These are phyloP conservation scores for Habroteleia sp. DNA, from an alignment of 2,888 invertebrate genomes.

Conservation along the genomic window DNA sequence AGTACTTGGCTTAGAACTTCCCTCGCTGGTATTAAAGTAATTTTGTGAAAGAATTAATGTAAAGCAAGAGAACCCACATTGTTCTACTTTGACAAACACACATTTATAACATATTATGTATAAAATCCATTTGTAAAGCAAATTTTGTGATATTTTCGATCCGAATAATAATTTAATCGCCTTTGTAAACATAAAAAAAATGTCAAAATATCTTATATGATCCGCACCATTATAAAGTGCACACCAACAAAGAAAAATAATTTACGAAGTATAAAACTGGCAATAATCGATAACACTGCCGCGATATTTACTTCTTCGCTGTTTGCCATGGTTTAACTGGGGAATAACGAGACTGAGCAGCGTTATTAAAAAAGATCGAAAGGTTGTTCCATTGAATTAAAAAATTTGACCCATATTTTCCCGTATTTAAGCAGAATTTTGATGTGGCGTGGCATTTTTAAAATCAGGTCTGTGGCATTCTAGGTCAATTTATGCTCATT, in stretches of 20 bases:
- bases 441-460: too few relatives aligned
- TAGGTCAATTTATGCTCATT: too few relatives aligned
- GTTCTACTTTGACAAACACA: too few relatives aligned
- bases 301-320: slow-evolving; percentile 2
- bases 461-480: too few relatives aligned
- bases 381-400: neutral
- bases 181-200: too few relatives aligned
- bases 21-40: slow-evolving; percentile 13
- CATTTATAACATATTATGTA: neutral
- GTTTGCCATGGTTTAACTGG: neutral
- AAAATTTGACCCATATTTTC: too few relatives aligned
- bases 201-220: too few relatives aligned
- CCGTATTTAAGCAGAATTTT: too few relatives aligned
- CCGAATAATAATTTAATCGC: too few relatives aligned
- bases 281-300: slow-evolving; percentile 8
- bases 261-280: neutral
- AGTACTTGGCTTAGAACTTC: slow-evolving; percentile 28
- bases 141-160: too few relatives aligned
- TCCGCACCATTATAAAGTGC: neutral
- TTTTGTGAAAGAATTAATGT: slow-evolving; percentile 31
- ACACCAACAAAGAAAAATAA: neutral
- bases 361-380: slow-evolving; percentile 4
- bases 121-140: too few relatives aligned
- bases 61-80: neutral
- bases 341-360: neutral